A percentile compares a stretch with the other conserved stretches of the same genome.
Conservation (phyloP, 2,888 invertebrate species). For the Crematogaster levior region DNA sequence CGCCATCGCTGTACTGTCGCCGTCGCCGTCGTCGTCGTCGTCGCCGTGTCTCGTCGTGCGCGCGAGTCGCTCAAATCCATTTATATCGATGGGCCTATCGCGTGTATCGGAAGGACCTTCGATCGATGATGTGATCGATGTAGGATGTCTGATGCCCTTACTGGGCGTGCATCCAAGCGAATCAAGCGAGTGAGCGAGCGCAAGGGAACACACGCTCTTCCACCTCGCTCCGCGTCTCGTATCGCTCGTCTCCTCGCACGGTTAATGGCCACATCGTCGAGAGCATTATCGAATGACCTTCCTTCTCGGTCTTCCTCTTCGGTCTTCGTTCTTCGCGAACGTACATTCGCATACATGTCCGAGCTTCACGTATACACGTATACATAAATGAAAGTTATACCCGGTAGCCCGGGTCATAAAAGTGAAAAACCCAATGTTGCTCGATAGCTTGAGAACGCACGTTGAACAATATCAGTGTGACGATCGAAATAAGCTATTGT, state of each 20-base stretch:
- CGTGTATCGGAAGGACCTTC: slow-evolving; percentile 42
- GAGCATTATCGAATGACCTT: slow-evolving; percentile 64
- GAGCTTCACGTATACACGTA: not conserved
- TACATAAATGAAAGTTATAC: slow-evolving; percentile 14
- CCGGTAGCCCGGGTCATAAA: slow-evolving; percentile 4
- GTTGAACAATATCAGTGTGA: not conserved
- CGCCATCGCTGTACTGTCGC: not conserved
- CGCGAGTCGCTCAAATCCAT: slow-evolving; percentile 6
- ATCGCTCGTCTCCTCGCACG: slow-evolving; percentile 35
- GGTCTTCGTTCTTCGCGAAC: slow-evolving; percentile 45
- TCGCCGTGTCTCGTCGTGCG: not conserved
- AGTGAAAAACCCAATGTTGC: slow-evolving; percentile 8
- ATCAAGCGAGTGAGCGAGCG: slow-evolving; percentile 4
- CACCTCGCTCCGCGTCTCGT: slow-evolving; percentile 15
- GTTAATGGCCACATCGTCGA: slow-evolving; percentile 56
- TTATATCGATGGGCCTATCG: slow-evolving; percentile 48
- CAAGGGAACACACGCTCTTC: slow-evolving; percentile 3
- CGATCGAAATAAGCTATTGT: not conserved
- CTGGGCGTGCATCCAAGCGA: slow-evolving; percentile 36
- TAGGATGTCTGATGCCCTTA: slow-evolving; percentile 41
- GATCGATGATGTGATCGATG: slow-evolving; percentile 46
- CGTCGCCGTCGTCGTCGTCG: not conserved
- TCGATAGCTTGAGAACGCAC: not conserved
- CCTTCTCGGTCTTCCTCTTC: slow-evolving; percentile 48
- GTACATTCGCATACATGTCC: not conserved